Conservation (phyloP, 2,113 vertebrate genomes). For the Sturnus vulgaris region DNA sequence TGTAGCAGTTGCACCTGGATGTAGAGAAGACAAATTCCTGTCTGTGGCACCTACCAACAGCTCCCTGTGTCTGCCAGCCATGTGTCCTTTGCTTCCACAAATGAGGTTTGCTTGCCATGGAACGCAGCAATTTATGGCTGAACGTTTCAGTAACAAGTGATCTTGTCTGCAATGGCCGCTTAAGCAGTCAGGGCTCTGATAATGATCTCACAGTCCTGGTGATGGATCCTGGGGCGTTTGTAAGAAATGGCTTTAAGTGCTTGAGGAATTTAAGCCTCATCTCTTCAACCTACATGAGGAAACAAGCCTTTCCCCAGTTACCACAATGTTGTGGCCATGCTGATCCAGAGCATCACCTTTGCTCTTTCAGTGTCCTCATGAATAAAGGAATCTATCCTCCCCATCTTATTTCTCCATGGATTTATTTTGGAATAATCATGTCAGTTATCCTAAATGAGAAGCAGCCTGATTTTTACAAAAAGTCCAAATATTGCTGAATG, state of each 20-base stretch:
- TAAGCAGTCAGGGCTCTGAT: background rate
- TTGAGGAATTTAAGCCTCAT: background rate
- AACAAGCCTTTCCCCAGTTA: background rate
- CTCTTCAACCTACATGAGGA: background rate
- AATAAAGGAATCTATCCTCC: background rate
- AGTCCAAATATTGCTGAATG: background rate
- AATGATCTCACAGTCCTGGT: background rate
- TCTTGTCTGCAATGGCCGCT: background rate
- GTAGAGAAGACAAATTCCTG: accelerated
- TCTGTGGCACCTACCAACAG: accelerated
- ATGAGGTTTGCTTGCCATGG: background rate
- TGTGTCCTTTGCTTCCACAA: background rate
- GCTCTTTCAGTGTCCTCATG: background rate
- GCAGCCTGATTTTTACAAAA: background rate
- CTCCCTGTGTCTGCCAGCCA: accelerated
- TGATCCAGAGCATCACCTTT: background rate
- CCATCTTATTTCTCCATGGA: background rate
- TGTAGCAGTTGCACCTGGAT: background rate
- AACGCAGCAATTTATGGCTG: background rate
- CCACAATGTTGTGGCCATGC: accelerated
- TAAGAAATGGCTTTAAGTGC: background rate
- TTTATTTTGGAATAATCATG: background rate
- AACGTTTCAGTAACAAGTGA: background rate
- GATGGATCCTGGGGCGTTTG: background rate
- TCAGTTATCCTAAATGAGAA: background rate